These are phyloP conservation scores for Torymus auratus DNA, from an alignment of 2,888 invertebrate genomes.

Conservation along the genomic window DNA sequence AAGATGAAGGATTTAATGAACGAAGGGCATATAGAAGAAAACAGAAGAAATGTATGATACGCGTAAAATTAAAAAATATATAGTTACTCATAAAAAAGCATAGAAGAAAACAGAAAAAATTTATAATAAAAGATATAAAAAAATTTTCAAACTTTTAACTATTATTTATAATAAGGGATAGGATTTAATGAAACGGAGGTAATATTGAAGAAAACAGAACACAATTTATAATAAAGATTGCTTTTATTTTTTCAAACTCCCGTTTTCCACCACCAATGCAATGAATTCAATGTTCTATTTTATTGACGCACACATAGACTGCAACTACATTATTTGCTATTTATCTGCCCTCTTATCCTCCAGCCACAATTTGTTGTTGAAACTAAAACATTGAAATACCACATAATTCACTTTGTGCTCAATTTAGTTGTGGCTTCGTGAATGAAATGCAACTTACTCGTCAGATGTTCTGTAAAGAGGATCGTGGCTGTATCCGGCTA, in stretches of 20 bases:
- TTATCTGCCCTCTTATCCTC: conserved; percentile 44
- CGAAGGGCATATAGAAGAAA: too few species aligned
- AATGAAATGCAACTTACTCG: conserved; percentile 61
- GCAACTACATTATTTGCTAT: neutral
- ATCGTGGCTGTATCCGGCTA: conserved; percentile 69
- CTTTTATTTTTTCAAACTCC: conserved; percentile 28
- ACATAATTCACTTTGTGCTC: too few species aligned
- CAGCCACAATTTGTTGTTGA: conserved; percentile 56
- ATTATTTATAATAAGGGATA: neutral
- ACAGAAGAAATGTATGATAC: too few species aligned
- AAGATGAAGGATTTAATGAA: too few species aligned
- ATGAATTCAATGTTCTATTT: neutral
- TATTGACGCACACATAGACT: neutral
- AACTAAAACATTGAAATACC: conserved; percentile 44
- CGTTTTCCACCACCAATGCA: conserved; percentile 40
- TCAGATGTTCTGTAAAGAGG: conserved; percentile 58
- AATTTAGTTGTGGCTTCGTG: too few species aligned
- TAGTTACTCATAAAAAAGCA: too few species aligned
- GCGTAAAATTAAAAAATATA: too few species aligned
- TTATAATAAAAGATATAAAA: too few species aligned
- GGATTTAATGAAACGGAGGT: neutral
- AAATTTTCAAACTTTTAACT: too few species aligned
- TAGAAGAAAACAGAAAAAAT: too few species aligned
- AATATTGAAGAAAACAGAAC: neutral
- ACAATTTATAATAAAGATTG: conserved; percentile 1